phyloP scores from a whole-genome alignment of 2,797 vertebrate species.

The Sorex maritimensis region DNA sequence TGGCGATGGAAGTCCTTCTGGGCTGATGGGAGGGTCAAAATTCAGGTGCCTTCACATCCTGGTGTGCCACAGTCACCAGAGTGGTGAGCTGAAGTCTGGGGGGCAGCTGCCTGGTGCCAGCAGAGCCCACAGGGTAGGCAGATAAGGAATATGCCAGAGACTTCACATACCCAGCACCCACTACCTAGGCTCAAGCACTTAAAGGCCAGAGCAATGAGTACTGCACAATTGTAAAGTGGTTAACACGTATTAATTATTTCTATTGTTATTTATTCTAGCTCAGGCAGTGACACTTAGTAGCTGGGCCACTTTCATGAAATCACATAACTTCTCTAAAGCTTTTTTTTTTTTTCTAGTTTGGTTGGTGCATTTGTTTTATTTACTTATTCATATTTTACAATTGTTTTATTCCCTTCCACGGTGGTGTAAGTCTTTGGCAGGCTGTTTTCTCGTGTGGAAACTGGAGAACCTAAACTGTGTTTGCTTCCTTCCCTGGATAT shows the following conservation, averaged over 20 bases:
- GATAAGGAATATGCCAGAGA: neutral
- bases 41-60: neutral
- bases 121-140: neutral
- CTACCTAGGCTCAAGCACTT: rapidly evolving
- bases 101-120: neutral
- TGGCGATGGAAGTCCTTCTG: neutral
- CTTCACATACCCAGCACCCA: neutral
- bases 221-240: neutral
- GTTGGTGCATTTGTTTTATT: too few species aligned
- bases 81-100: neutral
- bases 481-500: neutral
- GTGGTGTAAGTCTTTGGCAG: too few species aligned
- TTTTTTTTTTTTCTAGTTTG: too few species aligned
- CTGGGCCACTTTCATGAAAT: slow-evolving; percentile 5
- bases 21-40: neutral
- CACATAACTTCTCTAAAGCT: neutral
- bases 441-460: slow-evolving; percentile 48
- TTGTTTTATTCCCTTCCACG: too few species aligned
- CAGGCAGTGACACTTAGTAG: neutral
- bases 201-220: neutral
- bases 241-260: neutral
- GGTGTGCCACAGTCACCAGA: neutral
- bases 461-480: neutral
- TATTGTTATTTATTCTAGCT: neutral
- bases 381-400: too few species aligned